These are phyloP conservation scores for Ceyx cyanopectus DNA, from an alignment of 2,113 vertebrate species.

Conservation along the genomic window DNA sequence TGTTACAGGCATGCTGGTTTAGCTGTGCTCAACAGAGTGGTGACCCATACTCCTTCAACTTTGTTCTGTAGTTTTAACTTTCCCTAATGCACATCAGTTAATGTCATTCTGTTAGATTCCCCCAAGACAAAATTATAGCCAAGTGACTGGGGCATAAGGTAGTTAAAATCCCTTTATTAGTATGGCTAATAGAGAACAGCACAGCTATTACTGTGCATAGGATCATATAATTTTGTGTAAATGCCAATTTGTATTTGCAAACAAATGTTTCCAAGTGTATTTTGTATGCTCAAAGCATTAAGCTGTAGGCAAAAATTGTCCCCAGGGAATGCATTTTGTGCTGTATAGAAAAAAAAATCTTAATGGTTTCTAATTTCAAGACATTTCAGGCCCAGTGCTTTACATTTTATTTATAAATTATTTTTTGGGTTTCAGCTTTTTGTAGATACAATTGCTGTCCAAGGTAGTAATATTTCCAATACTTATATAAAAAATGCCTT, in stretches of 20 bases:
- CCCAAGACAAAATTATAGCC: background rate
- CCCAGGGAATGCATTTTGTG: background rate
- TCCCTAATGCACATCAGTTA: background rate
- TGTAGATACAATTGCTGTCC: background rate
- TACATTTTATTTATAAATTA: background rate
- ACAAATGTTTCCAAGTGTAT: background rate
- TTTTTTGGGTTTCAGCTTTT: background rate
- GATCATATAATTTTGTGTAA: background rate
- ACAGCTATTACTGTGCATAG: background rate
- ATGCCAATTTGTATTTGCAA: background rate
- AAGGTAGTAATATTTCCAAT: background rate
- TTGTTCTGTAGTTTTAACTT: background rate
- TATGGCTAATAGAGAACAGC: background rate
- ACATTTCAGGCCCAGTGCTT: background rate
- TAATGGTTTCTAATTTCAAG: background rate
- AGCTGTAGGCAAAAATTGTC: background rate
- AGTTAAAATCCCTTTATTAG: background rate
- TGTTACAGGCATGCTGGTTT: background rate
- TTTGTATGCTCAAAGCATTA: background rate
- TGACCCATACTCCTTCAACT: background rate
- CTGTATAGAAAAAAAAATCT: background rate
- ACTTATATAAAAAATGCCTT: background rate
- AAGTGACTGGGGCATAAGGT: background rate
- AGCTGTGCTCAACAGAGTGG: too few relatives aligned
- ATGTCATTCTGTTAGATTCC: background rate